Evolutionary conservation across 2,888 invertebrate species (phyloP).

Genomic region (Cataglyphis rosenhaueri): DNA sequence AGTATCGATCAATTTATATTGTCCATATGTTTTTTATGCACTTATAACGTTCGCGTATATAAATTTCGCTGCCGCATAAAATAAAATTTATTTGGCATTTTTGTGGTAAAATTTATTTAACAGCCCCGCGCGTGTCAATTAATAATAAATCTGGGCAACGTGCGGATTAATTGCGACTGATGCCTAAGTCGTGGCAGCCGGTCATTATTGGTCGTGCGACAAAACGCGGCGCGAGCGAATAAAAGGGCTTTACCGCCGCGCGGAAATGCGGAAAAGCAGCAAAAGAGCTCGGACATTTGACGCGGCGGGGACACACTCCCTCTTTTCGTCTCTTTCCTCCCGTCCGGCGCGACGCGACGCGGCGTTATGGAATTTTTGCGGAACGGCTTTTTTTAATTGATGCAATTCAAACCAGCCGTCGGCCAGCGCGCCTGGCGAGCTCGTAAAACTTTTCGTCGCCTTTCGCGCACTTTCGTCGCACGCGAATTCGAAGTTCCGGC

Average conservation of each 20-base stretch:
- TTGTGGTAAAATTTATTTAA: slow-evolving; percentile 45
- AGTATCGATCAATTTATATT: slow-evolving; percentile 22
- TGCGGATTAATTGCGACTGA: slow-evolving; percentile 46
- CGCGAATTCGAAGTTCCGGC: slow-evolving; percentile 65
- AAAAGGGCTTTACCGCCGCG: slow-evolving; percentile 67
- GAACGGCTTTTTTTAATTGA: slow-evolving; percentile 78
- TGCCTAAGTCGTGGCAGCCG: slow-evolving; percentile 57
- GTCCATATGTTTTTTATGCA: neutral
- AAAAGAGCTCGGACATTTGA: slow-evolving; percentile 69
- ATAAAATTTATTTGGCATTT: slow-evolving; percentile 43
- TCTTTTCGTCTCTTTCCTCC: slow-evolving; percentile 24
- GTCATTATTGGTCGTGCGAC: slow-evolving; percentile 64
- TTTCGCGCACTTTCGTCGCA: slow-evolving; percentile 47
- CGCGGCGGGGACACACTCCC: slow-evolving; percentile 62
- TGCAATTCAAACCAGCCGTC: slow-evolving; percentile 75
- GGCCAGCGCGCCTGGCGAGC: slow-evolving; percentile 66
- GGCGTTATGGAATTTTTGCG: slow-evolving; percentile 76
- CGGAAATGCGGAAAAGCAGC: slow-evolving; percentile 57
- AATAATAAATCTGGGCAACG: slow-evolving; percentile 32
- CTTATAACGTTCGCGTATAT: neutral
- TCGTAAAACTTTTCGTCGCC: slow-evolving; percentile 76
- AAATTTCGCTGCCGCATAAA: neutral
- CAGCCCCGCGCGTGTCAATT: slow-evolving; percentile 21
- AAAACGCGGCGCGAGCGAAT: slow-evolving; percentile 70
- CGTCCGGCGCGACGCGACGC: slow-evolving; percentile 4